Conservation (phyloP, 2,113 vertebrate genomes). For the Neodon shergylaensis region DNA sequence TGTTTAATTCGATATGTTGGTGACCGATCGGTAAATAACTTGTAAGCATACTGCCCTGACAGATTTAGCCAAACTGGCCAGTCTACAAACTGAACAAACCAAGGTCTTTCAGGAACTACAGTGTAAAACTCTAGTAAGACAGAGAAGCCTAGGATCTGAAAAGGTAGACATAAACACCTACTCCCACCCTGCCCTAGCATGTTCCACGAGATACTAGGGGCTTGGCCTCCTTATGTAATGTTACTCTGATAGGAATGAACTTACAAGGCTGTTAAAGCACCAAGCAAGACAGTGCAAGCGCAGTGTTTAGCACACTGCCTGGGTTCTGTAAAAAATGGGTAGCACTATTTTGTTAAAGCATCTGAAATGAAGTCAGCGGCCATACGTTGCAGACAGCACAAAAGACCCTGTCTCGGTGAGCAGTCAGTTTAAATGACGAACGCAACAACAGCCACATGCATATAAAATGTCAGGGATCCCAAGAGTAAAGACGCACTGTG, state of each 20-base stretch:
- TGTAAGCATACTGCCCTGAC: not conserved
- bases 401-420: not conserved
- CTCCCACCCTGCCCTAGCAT: not conserved
- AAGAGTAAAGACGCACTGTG: not conserved
- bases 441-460: not conserved
- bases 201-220: not conserved
- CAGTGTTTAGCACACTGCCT: not conserved
- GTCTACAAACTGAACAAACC: not conserved
- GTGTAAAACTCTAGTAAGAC: not conserved
- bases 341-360: not conserved
- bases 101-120: not conserved
- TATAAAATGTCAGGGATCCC: not conserved
- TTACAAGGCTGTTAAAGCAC: not conserved
- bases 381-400: not conserved
- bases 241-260: not conserved
- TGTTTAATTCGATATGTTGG: slow-evolving; percentile 7
- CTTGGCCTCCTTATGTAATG: not conserved
- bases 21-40: not conserved
- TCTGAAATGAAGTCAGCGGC: slow-evolving; percentile 13
- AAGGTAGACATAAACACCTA: not conserved
- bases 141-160: not conserved
- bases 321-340: not conserved
- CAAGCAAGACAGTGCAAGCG: not conserved
- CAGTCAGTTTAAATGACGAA: slow-evolving; percentile 7
- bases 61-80: not conserved